Base-by-base conservation (phyloP, 1,140 invertebrate genomes). In the Drosophila repletoides region DNA sequence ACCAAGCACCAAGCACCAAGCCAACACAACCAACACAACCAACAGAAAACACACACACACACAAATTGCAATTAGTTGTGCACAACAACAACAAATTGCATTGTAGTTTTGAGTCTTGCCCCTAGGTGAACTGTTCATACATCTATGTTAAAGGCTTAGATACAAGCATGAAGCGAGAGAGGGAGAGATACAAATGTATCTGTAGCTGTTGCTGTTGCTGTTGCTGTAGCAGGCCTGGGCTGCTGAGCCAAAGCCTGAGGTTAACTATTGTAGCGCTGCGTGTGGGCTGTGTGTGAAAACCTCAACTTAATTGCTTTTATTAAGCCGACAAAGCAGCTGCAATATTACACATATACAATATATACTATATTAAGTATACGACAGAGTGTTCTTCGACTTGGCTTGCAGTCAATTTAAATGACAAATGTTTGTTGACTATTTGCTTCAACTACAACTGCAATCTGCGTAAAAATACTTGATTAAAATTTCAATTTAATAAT, bases 241-340 rank as follows among this genome's bases (percentile, higher is more conserved):
- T n/a, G n/a, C 17, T 7, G 5, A 17, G 31, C 10, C 5, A 14
- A 10, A 14, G 41, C 72, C 53, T 52, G 55, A 33, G 67, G 66
- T 51, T 22, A 19, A 22, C 1, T 14, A 9, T 14, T 34, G 21
- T 21, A 15, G 2, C 34, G 17, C n/a, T 71, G 56, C 48, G 66
- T 72, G 70, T 71, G 45, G 45, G 58, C 10, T 10, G 0, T 31
- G 29, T 55, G 68, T 22, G 31, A 66, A 76, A 61, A 71, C 71
- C 67, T 69, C 75, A 75, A 80, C 79, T 86, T 80, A 86, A 84
- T 84, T 84, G 80, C 60, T 67, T 53, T 61, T 43, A 77, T 80
- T 86, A 86, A 71, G 53, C 53, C 66, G 65, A 86, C 80, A 84
- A 86, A 52, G 79, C 75, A 80, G 75, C 70, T 83, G 80, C 66